Percentiles rank a stretch among this genome's conserved stretches.
Conservation (phyloP, 2,888 invertebrate genomes). For the Nezara viridula region DNA sequence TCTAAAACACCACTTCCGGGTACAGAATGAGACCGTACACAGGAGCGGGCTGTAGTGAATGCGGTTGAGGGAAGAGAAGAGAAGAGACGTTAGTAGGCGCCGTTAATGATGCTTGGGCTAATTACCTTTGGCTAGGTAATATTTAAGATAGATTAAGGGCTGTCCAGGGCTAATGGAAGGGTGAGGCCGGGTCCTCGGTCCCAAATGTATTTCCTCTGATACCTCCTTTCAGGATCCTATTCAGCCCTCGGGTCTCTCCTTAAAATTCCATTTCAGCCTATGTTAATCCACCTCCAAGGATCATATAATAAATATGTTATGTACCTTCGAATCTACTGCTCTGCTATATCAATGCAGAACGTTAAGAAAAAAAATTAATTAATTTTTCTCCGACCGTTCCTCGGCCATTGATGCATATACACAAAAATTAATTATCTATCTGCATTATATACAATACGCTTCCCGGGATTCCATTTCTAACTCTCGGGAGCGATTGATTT, state of each 20-base stretch:
- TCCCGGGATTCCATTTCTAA: too few relatives aligned
- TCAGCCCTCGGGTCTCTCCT: background rate
- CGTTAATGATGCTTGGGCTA: slow-evolving; percentile 19
- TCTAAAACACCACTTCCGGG: background rate
- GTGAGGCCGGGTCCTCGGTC: background rate
- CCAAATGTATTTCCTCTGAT: slow-evolving; percentile 28
- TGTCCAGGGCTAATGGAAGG: slow-evolving; percentile 35
- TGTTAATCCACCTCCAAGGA: background rate
- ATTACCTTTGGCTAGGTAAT: slow-evolving; percentile 40
- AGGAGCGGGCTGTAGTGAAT: background rate
- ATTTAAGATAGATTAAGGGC: slow-evolving; percentile 38
- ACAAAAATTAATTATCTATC: too few relatives aligned
- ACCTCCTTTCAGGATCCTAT: background rate
- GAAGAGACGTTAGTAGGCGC: slow-evolving; percentile 20
- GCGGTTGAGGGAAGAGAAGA: background rate
- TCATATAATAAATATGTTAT: background rate
- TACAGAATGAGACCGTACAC: background rate
- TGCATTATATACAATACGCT: too few relatives aligned
- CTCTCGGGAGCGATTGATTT: too few relatives aligned
- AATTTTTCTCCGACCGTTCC: too few relatives aligned
- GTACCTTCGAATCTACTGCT: too few relatives aligned
- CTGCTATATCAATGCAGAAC: too few relatives aligned
- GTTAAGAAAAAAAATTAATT: too few relatives aligned
- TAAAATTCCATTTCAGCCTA: background rate
- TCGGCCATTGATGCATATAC: too few relatives aligned